Evolutionary conservation across 2,888 invertebrate genomes (phyloP).

Genomic region (Carabus problematicus): DNA sequence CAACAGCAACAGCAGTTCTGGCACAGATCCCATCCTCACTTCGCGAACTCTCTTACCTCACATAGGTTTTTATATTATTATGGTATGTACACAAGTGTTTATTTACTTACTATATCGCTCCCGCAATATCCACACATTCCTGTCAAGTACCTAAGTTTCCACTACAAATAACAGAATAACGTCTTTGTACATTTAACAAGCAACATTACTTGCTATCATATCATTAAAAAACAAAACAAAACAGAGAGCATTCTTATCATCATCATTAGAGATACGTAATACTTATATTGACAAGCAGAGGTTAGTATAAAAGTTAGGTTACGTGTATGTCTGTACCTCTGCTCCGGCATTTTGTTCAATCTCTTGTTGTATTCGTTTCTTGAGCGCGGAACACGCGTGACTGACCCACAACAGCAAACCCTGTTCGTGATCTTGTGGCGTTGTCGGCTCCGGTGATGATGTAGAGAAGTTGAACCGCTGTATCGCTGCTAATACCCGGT

Average conservation of each 20-base stretch:
- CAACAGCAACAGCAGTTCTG: too few relatives aligned
- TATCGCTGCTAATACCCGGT: slow-evolving; percentile 85
- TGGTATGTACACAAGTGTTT: not conserved
- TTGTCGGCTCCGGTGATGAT: slow-evolving; percentile 53
- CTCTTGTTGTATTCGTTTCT: slow-evolving; percentile 63
- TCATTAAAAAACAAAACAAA: not conserved
- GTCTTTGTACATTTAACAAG: slow-evolving; percentile 26
- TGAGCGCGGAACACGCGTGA: slow-evolving; percentile 82
- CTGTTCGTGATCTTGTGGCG: slow-evolving; percentile 75
- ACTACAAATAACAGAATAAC: slow-evolving; percentile 38
- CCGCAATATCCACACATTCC: slow-evolving; percentile 41
- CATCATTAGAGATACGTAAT: not conserved
- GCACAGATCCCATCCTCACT: too few relatives aligned
- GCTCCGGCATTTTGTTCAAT: slow-evolving; percentile 54
- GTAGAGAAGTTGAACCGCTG: slow-evolving; percentile 77
- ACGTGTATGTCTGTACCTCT: slow-evolving; percentile 47
- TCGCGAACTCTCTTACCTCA: too few relatives aligned
- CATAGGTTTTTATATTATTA: too few relatives aligned
- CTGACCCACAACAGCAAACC: slow-evolving; percentile 89
- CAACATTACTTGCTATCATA: not conserved
- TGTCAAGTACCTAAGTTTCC: slow-evolving; percentile 41
- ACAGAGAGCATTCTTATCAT: slow-evolving; percentile 1
- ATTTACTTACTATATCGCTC: slow-evolving; percentile 38
- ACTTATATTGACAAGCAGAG: too few relatives aligned
- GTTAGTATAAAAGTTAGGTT: too few relatives aligned